Conservation (phyloP, 2,797 vertebrate genomes). For the Chrosomus eos region DNA sequence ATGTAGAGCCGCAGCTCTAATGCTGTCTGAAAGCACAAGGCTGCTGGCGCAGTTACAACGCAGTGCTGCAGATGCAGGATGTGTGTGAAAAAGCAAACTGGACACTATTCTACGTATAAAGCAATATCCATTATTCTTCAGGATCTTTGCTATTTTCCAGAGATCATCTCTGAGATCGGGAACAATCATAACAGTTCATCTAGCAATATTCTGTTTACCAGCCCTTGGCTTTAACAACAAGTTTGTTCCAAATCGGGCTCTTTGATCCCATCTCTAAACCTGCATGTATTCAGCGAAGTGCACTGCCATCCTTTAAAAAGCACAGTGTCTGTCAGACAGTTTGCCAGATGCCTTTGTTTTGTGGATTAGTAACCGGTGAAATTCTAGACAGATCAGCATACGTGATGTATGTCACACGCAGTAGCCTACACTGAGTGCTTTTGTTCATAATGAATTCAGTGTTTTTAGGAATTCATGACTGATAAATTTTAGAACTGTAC, state of each 20-base stretch:
- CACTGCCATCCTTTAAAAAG: background rate
- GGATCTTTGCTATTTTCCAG: background rate
- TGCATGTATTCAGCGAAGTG: conserved; percentile 1
- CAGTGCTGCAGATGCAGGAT: background rate
- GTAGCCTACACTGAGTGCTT: conserved; percentile 21
- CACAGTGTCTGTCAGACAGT: background rate
- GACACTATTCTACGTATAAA: background rate
- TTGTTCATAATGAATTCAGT: conserved; percentile 30
- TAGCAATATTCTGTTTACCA: background rate
- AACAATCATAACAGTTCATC: too few species aligned
- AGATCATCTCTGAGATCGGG: background rate
- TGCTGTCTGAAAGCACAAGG: background rate
- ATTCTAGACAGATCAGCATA: conserved; percentile 14
- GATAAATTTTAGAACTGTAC: conserved; percentile 1
- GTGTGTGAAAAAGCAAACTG: background rate
- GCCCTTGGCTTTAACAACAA: conserved; percentile 12
- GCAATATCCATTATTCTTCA: background rate
- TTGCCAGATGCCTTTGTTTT: conserved; percentile 24
- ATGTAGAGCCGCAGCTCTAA: background rate
- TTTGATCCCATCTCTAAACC: background rate
- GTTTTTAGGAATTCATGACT: conserved; percentile 6
- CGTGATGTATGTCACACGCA: conserved; percentile 11
- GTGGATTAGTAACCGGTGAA: conserved; percentile 24
- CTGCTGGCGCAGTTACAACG: background rate
- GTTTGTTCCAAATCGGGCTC: background rate